phyloP scores from a whole-genome alignment of 2,113 vertebrate genomes.

The Porphyrio hochstetteri region DNA sequence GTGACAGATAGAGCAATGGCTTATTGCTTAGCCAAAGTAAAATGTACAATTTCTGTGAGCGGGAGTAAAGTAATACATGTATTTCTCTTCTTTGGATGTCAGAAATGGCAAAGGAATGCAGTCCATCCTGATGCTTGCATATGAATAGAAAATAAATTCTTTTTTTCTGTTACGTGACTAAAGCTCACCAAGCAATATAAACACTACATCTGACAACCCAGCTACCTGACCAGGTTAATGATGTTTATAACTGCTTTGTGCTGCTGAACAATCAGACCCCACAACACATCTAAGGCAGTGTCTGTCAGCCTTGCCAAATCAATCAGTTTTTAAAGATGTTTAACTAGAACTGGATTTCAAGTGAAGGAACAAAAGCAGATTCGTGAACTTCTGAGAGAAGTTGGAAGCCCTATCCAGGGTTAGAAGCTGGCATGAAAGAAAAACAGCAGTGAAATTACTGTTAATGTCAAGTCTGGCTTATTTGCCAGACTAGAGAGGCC shows the following conservation, averaged over 20 bases:
- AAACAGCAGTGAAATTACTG: background rate
- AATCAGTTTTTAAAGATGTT: background rate
- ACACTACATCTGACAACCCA: background rate
- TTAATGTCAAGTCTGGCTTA: background rate
- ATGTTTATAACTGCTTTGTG: background rate
- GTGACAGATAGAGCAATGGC: background rate
- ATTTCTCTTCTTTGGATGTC: background rate
- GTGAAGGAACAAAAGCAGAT: background rate
- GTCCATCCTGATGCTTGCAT: background rate
- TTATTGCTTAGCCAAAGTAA: constrained; percentile 4
- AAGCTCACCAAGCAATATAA: background rate
- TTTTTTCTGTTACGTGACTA: background rate
- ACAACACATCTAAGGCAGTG: background rate
- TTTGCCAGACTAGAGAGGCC: background rate
- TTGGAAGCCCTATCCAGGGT: background rate
- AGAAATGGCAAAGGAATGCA: background rate
- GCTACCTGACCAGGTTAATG: background rate
- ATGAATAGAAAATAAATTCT: background rate
- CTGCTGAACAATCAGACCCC: background rate
- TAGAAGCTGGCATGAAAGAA: background rate
- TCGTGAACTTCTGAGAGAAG: background rate
- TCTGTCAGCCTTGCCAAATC: background rate
- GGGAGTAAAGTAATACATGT: background rate
- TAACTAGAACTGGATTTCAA: background rate
- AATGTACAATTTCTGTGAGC: background rate